Percentiles rank a stretch among this genome's conserved stretches.
Evolutionary conservation across 2,888 invertebrate species (phyloP).

Genomic region (Lutraria lutraria): DNA sequence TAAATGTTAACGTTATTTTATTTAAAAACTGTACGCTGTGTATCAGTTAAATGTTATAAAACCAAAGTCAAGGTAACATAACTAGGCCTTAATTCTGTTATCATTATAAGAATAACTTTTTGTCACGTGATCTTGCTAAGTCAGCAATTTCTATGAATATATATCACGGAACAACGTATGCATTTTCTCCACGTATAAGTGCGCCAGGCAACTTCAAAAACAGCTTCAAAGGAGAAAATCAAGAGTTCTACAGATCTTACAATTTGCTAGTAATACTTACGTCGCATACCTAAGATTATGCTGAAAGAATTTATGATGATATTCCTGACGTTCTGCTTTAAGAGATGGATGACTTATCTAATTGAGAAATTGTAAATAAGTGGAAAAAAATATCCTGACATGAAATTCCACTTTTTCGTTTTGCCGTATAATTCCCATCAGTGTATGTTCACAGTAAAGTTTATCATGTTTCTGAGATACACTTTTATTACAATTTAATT

Average conservation of each 20-base stretch:
- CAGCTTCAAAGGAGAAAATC: not conserved
- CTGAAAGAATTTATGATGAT: conserved; percentile 13
- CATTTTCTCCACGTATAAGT: not conserved
- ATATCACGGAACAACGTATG: not conserved
- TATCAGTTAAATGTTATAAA: not conserved
- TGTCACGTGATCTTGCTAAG: not conserved
- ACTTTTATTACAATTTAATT: not conserved
- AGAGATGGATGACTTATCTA: not conserved
- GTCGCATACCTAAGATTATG: not conserved
- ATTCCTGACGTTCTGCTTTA: not conserved
- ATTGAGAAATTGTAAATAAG: not conserved
- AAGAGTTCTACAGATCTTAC: not conserved
- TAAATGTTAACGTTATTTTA: not conserved
- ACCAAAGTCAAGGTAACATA: not conserved
- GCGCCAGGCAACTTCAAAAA: not conserved
- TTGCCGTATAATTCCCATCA: not conserved
- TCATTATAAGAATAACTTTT: not conserved
- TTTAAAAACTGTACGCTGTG: not conserved
- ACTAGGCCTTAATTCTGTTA: not conserved
- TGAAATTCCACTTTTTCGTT: not conserved
- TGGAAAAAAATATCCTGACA: not conserved
- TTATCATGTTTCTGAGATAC: not conserved
- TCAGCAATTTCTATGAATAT: not conserved
- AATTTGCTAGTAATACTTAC: not conserved
- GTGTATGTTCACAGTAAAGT: not conserved